A percentile compares a stretch with the other conserved stretches of the same genome.
phyloP scores from a whole-genome alignment of 2,797 vertebrate species.

The Neosilurus hyrtlii region DNA sequence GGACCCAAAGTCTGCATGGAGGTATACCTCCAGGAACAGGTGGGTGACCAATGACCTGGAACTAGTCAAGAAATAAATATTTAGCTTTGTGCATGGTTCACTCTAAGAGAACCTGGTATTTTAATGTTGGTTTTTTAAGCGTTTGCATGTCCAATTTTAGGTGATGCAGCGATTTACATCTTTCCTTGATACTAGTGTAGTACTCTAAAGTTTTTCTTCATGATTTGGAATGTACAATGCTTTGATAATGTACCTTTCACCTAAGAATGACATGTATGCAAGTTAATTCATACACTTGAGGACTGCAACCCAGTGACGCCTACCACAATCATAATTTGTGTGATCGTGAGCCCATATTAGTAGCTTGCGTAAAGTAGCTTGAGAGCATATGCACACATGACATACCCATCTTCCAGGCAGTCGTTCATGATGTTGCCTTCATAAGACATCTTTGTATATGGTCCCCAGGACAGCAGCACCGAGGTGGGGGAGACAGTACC shows the following conservation, averaged over 20 bases:
- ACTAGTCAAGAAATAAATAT: not conserved
- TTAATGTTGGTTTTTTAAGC: not conserved
- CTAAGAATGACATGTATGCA: not conserved
- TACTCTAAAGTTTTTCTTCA: not conserved
- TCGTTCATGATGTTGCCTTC: constrained; percentile 83
- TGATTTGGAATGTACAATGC: not conserved
- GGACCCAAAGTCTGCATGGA: no score
- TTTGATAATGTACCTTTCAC: not conserved
- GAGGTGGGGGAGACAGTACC: constrained; percentile 86
- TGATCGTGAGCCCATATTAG: not conserved
- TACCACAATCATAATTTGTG: no score
- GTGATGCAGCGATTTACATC: no score
- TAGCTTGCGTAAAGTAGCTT: not conserved
- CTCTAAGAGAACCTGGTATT: not conserved
- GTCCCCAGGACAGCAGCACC: constrained; percentile 91
- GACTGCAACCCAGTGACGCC: not conserved
- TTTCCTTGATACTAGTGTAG: no score
- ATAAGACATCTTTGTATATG: constrained; percentile 82
- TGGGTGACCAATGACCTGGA: no score
- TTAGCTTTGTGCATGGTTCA: not conserved
- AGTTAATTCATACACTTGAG: not conserved
- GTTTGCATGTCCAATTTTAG: no score
- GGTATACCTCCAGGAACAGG: no score
- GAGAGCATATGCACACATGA: not conserved
- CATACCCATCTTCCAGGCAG: constrained; percentile 88